phyloP scores from a whole-genome alignment of 35 echinoderm and acorn worm species.

The Anneissia japonica region DNA sequence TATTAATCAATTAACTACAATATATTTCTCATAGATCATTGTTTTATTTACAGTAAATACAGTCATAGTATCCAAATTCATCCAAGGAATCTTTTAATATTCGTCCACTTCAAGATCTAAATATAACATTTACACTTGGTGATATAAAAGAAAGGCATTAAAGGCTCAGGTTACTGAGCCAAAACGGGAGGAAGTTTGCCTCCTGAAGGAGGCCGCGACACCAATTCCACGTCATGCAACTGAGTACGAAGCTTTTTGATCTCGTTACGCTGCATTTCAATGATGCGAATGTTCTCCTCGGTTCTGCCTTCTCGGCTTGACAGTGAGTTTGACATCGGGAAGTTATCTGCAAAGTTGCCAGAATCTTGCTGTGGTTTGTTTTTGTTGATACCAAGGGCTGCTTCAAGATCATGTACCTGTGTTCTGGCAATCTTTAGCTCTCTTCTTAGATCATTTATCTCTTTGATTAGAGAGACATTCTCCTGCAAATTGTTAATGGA shows the following conservation, averaged over 20 bases:
- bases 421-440: constrained; percentile 94
- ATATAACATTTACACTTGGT: no score
- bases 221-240: constrained; percentile 55
- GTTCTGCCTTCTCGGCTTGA: constrained; percentile 61
- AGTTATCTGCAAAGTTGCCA: constrained; percentile 5
- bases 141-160: no score
- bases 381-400: constrained; percentile 91
- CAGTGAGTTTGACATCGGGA: background rate
- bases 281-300: constrained; percentile 86
- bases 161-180: constrained; percentile 45
- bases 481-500: constrained; percentile 42
- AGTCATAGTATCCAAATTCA: no score
- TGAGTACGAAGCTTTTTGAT: constrained; percentile 72
- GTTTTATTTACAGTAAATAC: no score
- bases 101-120: no score
- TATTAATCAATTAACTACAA: no score
- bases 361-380: constrained; percentile 42
- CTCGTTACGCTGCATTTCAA: constrained; percentile 82
- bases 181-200: constrained; percentile 77
- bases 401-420: constrained; percentile 96
- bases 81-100: no score
- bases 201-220: constrained; percentile 78
- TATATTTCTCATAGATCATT: no score
- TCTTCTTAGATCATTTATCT: constrained; percentile 93
- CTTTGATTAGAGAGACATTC: constrained; percentile 97